Base-by-base conservation (phyloP, 2,888 invertebrate genomes). In the Drosophila suboccidentalis region DNA sequence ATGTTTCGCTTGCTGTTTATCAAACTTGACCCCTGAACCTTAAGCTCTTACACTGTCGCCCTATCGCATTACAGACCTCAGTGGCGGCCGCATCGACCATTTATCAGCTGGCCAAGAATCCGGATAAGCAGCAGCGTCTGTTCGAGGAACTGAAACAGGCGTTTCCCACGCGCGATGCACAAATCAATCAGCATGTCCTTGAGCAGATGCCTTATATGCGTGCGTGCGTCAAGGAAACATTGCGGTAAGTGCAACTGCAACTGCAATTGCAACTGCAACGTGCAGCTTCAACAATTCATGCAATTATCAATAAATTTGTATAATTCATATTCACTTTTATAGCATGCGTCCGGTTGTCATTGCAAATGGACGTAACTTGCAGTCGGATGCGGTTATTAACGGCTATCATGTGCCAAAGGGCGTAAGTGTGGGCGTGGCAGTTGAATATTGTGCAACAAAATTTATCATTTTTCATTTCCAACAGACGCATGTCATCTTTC, bases 341-440 rank as follows among this genome's bases (percentile, higher is more conserved):
- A 96, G 97, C 90, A 95, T 97, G 92, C 96, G 96, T 91, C 97
- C 97, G 9, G 96, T 97, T 15, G 96, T 96, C 74, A 94, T 96
- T 87, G 97, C 97, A 41, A 96, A 97, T 83, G 96, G 96, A 5
- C 94, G 97, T 79, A 96, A 95, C 89, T 94, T 96, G 57, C 96
- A 96, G 91, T 94, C 95, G 9, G 96, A 97, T 91, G 93, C 96
- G 3, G 94, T 96, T 11, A 95, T 97, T 86, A 95, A 95, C 66
- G 97, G 97, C 71, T 97, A 96, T 90, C 93, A 95, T 90, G 95
- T 97, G 72, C 97, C 97, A 13, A 96, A 96, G 93, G 97, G 97
- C 92, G 96, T 97, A 94, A 94, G 94, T 77, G 36, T 77, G 36
- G 58, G 51, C 63, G 64, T 46, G 41, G 8, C 22, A 29, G 13